Conservation (phyloP, 2,888 invertebrate species). For the Tinea trinotella region DNA sequence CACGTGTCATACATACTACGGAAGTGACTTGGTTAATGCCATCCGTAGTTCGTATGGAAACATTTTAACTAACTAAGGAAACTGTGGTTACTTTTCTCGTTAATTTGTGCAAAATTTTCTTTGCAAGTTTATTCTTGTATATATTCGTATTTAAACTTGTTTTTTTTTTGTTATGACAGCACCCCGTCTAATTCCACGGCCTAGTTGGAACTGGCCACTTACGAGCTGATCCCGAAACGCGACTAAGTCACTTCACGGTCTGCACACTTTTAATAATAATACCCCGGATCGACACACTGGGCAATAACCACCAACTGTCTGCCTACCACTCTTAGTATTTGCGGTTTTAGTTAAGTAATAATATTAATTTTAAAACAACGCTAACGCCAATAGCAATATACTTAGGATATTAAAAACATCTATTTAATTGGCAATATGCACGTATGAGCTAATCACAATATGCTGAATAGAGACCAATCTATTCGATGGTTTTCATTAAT, state of each 20-base stretch:
- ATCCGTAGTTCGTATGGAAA: neutral
- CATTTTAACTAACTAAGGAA: neutral
- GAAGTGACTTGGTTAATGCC: constrained; percentile 6
- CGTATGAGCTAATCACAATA: neutral
- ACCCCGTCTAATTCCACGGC: too few relatives aligned
- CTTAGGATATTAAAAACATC: neutral
- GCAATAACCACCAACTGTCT: too few relatives aligned
- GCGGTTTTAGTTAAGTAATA: too few relatives aligned
- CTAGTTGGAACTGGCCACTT: too few relatives aligned
- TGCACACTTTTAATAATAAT: too few relatives aligned
- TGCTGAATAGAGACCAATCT: neutral
- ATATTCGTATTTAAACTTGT: neutral
- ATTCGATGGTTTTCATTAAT: neutral
- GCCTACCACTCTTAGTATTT: too few relatives aligned
- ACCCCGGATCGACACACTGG: too few relatives aligned
- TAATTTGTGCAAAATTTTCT: neutral
- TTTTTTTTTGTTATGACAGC: too few relatives aligned
- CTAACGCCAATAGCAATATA: too few relatives aligned
- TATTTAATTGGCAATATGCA: neutral
- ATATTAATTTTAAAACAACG: too few relatives aligned
- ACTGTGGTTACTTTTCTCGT: neutral
- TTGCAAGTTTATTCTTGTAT: neutral
- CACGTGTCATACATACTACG: neutral
- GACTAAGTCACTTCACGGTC: too few relatives aligned
- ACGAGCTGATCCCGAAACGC: too few relatives aligned